Base-by-base conservation (phyloP, 2,888 invertebrate genomes). In the Pyrrhosoma nymphula region DNA sequence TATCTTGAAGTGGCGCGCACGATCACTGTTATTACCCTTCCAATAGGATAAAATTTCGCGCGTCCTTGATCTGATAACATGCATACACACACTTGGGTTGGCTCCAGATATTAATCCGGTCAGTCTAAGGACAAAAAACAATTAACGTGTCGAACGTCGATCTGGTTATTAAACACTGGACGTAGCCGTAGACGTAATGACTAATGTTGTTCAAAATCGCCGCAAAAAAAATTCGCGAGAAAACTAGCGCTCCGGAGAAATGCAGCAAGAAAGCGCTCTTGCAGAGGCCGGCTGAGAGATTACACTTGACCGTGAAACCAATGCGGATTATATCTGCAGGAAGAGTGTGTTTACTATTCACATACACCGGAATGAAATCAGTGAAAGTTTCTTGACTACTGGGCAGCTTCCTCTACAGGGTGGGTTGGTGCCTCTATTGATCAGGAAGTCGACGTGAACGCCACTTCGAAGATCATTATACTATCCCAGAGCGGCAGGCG, bases 1-100 rank as follows among this genome's bases (percentile, higher is more conserved):
- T 82, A 35, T 30, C 35, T 82, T 82, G 14, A 16, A 82, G 16
- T n/a, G 18, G 30, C 82, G 30, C 82, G 82, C 35, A 14, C 82
- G 35, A 82, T 35, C 82, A 35, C 35, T 35, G 30, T 82, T 26
- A 82, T 82, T 82, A 35, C 35, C 82, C 35, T 30, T 16, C 0
- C 30, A 35, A 82, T 16, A 14, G 82, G 75, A 82, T 35, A 82
- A 82, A 82, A 82, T 16, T 35, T 8, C 82, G 35, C 82, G n/a
- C 82, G 82, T 82, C 82, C 82, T 82, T 82, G 82, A 82, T 82
- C 82, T 35, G 35, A 82, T 82, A 82, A 82, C n/a, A 82, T 82
- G 82, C 82, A 35, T 12, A 82, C 82, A 26, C 35, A 60, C 82
- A 26, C 82, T 35, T 16, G n/a, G 69, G 69, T n/a, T 26, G 26